A percentile compares a stretch with the other conserved stretches of the same genome.
These are phyloP conservation scores for Tautogolabrus adspersus DNA, from an alignment of 2,113 vertebrate genomes.

Conservation along the genomic window DNA sequence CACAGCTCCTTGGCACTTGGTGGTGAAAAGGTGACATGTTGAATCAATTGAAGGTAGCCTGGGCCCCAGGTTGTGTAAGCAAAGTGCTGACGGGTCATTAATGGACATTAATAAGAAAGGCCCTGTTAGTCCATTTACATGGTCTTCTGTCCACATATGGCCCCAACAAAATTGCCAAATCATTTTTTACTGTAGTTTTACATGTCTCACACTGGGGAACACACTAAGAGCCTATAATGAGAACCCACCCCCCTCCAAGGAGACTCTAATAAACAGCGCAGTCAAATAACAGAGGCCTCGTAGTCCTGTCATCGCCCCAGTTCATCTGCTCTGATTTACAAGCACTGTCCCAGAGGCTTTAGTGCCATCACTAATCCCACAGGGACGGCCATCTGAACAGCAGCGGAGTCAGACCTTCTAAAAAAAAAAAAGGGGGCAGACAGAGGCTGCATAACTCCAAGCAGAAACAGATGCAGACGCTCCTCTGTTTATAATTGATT, in stretches of 20 bases:
- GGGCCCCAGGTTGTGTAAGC: conserved; percentile 71
- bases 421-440: conserved; percentile 58
- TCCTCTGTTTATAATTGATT: conserved; percentile 85
- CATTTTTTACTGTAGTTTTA: conserved; percentile 68
- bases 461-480: conserved; percentile 82
- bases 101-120: conserved; percentile 64
- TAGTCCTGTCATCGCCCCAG: conserved; percentile 77
- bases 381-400: conserved; percentile 68
- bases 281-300: conserved; percentile 74
- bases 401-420: conserved; percentile 57
- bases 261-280: conserved; percentile 75
- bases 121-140: conserved; percentile 19
- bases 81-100: conserved; percentile 64
- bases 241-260: conserved; percentile 37
- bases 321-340: conserved; percentile 82
- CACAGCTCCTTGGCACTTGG: conserved; percentile 49
- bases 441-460: conserved; percentile 71
- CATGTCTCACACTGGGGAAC: conserved; percentile 48
- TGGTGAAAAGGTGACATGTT: conserved; percentile 71
- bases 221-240: conserved; percentile 58
- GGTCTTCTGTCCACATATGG: conserved; percentile 42
- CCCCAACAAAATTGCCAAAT: conserved; percentile 44
- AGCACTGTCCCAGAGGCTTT: conserved; percentile 71
- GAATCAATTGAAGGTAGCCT: conserved; percentile 62
- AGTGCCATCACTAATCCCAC: conserved; percentile 80